These are phyloP conservation scores for Hydra vulgaris DNA, from an alignment of 30 jellyfish, hydroid and myxozoan genomes.

Conservation along the genomic window DNA sequence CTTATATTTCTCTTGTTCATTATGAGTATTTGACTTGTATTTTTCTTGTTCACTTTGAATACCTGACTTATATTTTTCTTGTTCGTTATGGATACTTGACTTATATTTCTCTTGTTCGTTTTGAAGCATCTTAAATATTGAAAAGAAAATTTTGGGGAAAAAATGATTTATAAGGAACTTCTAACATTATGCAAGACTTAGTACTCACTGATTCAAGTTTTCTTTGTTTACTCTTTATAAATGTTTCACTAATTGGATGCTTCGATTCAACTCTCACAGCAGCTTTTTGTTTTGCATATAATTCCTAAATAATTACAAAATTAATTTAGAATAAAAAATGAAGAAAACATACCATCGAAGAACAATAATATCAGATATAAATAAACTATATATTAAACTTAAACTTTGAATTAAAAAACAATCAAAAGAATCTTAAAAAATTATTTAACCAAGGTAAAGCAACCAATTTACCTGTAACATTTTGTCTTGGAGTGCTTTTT, in stretches of 20 bases:
- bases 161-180: not conserved
- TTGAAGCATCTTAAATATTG: not conserved
- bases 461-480: slow-evolving; percentile 42
- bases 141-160: too few relatives aligned
- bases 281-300: slow-evolving; percentile 55
- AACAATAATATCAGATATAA: too few relatives aligned
- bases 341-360: not conserved
- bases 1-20: too few relatives aligned
- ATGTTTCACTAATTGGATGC: slow-evolving; percentile 8
- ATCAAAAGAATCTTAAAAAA: too few relatives aligned
- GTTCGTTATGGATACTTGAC: too few relatives aligned
- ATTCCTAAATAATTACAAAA: slow-evolving; percentile 35
- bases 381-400: too few relatives aligned
- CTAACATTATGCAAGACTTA: too few relatives aligned
- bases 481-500: slow-evolving; percentile 51
- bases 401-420: too few relatives aligned
- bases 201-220: not conserved
- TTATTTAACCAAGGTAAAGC: not conserved
- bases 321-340: not conserved
- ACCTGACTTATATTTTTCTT: too few relatives aligned
- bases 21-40: too few relatives aligned
- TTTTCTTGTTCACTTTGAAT: too few relatives aligned
- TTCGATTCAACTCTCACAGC: slow-evolving; percentile 22
- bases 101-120: not conserved
- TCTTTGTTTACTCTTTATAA: slow-evolving; percentile 10